Conservation (phyloP, 2,113 vertebrate species). For the Malaclemys terrapin region DNA sequence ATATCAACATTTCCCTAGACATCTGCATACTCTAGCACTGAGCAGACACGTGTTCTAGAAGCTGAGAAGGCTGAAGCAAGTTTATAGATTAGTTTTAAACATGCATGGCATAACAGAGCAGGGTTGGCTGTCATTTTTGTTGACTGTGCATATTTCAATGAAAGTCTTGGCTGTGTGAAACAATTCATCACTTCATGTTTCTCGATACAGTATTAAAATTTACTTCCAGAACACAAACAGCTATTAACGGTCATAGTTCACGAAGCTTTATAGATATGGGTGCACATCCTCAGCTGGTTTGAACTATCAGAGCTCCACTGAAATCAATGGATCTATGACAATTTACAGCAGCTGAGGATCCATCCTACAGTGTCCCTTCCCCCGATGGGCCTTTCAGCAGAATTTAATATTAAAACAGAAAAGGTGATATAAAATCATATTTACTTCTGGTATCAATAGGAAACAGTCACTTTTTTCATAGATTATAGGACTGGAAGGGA, state of each 20-base stretch:
- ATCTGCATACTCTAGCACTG: background rate
- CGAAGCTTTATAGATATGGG: background rate
- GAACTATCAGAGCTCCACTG: background rate
- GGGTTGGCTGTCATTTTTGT: background rate
- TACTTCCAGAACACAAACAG: background rate
- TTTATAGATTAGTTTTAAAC: background rate
- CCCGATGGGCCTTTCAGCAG: background rate
- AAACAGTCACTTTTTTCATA: background rate
- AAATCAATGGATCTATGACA: background rate
- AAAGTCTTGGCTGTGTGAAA: background rate
- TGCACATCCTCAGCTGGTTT: background rate
- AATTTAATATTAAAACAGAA: constrained; percentile 17
- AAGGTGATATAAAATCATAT: constrained; percentile 9
- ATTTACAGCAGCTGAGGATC: background rate
- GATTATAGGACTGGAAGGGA: too few relatives aligned
- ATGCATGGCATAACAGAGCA: constrained; percentile 16
- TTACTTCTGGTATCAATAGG: background rate
- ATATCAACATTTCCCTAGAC: background rate
- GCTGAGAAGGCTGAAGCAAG: background rate
- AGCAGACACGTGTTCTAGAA: background rate
- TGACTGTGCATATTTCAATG: background rate
- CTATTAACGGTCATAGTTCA: background rate
- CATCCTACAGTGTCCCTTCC: background rate
- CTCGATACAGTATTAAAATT: background rate
- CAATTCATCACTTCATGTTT: background rate